phyloP scores from a whole-genome alignment of 2,797 vertebrate species.

The Gastrophryne carolinensis region DNA sequence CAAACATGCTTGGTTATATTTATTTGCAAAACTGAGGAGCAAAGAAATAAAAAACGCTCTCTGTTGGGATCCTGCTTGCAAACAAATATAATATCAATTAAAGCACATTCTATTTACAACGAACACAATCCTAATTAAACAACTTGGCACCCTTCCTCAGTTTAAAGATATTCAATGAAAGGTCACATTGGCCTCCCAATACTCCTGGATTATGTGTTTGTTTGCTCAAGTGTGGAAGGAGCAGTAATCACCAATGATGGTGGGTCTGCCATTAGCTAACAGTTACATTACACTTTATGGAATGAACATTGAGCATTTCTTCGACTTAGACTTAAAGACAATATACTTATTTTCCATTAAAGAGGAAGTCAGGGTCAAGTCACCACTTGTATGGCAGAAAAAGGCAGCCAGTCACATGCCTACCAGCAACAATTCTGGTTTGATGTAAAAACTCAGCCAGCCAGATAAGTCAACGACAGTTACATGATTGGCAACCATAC shows the following conservation, averaged over 20 bases:
- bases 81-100: constrained; percentile 42
- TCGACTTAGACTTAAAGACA: no score
- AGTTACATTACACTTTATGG: neutral
- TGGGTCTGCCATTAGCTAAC: neutral
- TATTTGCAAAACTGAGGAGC: constrained; percentile 32
- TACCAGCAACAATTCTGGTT: no score
- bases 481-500: no score
- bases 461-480: no score
- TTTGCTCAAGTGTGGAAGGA: neutral
- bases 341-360: no score
- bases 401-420: no score
- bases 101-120: constrained; percentile 43
- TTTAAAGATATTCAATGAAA: constrained; percentile 28
- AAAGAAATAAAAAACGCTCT: constrained; percentile 7
- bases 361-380: no score
- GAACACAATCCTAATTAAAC: constrained; percentile 41
- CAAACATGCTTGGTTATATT: neutral
- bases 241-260: neutral
- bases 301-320: no score
- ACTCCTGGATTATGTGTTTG: constrained; percentile 22
- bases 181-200: constrained; percentile 12
- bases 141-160: neutral
- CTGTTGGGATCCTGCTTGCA: constrained; percentile 35
- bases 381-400: no score
- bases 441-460: no score